A percentile compares a stretch with the other conserved stretches of the same genome.
Conservation (phyloP, 2,113 vertebrate genomes). For the Brachypodius melanocephalos region DNA sequence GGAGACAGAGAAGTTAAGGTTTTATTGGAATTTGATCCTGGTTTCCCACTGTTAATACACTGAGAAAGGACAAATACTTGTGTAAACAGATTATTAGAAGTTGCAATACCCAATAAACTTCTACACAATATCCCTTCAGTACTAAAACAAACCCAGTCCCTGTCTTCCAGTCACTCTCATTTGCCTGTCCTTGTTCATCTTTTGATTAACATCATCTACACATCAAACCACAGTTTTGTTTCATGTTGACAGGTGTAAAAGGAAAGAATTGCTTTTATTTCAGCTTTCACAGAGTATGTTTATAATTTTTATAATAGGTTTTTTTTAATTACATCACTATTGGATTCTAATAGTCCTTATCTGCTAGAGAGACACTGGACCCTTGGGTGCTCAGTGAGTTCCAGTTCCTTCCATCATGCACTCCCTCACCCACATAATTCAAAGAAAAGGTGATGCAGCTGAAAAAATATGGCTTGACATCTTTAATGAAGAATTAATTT, state of each 20-base stretch:
- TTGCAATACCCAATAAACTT: neutral
- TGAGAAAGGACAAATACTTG: neutral
- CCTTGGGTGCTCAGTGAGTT: neutral
- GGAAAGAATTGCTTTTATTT: neutral
- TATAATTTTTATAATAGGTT: neutral
- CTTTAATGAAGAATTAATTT: neutral
- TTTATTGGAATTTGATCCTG: neutral
- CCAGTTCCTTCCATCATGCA: neutral
- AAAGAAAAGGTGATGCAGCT: neutral
- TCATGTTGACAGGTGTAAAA: neutral
- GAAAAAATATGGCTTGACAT: neutral
- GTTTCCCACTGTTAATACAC: neutral
- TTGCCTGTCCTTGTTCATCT: neutral
- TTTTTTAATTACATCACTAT: neutral
- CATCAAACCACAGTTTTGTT: neutral
- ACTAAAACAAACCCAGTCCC: neutral
- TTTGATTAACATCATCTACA: neutral
- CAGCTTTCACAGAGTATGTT: neutral
- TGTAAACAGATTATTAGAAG: neutral
- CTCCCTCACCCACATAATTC: neutral
- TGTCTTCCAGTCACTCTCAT: neutral
- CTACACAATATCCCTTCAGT: neutral
- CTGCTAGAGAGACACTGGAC: neutral
- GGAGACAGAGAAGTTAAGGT: neutral
- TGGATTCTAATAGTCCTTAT: neutral